Conservation (phyloP, 2,797 vertebrate species). For the Crenuchus spilurus region DNA sequence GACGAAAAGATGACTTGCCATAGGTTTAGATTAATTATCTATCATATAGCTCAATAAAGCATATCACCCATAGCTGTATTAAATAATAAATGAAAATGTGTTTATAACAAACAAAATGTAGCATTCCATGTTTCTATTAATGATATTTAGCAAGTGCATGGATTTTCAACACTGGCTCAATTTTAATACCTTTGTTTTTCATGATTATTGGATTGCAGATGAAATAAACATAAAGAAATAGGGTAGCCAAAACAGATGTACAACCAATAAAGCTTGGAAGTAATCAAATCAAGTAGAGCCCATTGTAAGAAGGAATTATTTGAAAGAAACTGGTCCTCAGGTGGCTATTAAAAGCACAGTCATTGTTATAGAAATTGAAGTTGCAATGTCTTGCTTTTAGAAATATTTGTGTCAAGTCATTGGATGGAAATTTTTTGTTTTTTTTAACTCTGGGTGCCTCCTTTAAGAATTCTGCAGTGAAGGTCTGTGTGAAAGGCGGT, state of each 20-base stretch:
- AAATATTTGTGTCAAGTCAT: not conserved
- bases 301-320: not conserved
- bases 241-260: too few species aligned
- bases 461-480: conserved; percentile 4
- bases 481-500: conserved; percentile 3
- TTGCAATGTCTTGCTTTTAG: not conserved
- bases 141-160: too few species aligned
- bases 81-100: conserved; percentile 31
- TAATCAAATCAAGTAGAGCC: not conserved
- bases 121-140: not conserved
- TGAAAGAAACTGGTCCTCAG: not conserved
- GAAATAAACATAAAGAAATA: conserved; percentile 7
- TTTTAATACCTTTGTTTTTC: not conserved
- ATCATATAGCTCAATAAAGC: too few species aligned
- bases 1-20: too few species aligned
- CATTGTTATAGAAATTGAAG: not conserved
- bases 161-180: not conserved
- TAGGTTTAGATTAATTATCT: too few species aligned
- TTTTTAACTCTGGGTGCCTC: not conserved
- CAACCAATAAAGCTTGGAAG: not conserved
- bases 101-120: not conserved
- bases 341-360: not conserved
- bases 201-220: not conserved
- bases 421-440: not conserved
- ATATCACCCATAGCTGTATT: not conserved